Evolutionary conservation across 2,888 invertebrate genomes (phyloP), one percentile per base, ranked within the genome.

Genomic region (Xylophagus ater): DNA sequence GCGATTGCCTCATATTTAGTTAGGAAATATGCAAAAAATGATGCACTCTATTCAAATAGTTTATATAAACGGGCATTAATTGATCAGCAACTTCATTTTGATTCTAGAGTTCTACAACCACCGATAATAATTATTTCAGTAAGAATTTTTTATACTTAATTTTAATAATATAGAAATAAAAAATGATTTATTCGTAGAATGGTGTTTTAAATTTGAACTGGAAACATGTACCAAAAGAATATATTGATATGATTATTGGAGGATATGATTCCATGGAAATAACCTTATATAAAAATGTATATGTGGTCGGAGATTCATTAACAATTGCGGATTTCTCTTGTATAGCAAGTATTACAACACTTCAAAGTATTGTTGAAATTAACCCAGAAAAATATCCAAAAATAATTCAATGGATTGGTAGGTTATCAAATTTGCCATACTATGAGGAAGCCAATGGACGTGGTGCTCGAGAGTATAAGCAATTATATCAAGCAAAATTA

Each of bases 41-140:
- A 72, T 46, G 47, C 57, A 0, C 54, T 76, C 3, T 76, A 75
- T 51, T 75, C 76, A 0, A 70, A 67, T 47, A 72, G 75, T 48
- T 51, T 66, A 3, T 48, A 60, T 25, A 53, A 58, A 43, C 56
- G 74, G 31, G 71, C 72, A 0, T 45, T 59, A 1, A 53, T 77
- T 13, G 40, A 58, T 41, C 59, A 61, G 12, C 58, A 66, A 23
- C 52, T 74, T 6, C 63, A 68, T 49, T 73, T 72, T 45, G 69
- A 75, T 40, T 58, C 64, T 6, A 66, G 67, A 24, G 54, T 60
- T 5, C 51, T 72, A 2, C 71, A 67, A 44, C 50, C 60, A 3
- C 45, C 57, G 29, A 43, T 64, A 25, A 57, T 53, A 17, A 54
- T 51, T 12, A 57, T 56, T 33, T 51, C 56, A 14, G 70, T 70